These are phyloP conservation scores for Noctilio leporinus DNA, from an alignment of 2,113 vertebrate species.

Conservation along the genomic window DNA sequence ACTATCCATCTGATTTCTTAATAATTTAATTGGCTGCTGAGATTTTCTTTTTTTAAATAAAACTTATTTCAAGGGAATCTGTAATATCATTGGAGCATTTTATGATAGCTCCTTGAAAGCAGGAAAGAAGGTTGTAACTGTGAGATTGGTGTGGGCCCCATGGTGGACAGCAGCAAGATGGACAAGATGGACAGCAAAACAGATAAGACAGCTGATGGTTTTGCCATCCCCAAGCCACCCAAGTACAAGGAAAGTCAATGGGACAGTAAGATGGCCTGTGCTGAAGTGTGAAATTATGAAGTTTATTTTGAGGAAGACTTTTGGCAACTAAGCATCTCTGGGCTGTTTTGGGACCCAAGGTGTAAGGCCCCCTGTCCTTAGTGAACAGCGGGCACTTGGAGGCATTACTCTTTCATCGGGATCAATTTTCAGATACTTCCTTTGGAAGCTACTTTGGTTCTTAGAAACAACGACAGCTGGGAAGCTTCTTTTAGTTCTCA, in stretches of 20 bases:
- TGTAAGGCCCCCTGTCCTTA: slow-evolving; percentile 22
- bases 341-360: slow-evolving; percentile 60
- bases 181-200: slow-evolving; percentile 79
- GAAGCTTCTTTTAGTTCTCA: slow-evolving; percentile 29
- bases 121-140: slow-evolving; percentile 70
- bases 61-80: not conserved
- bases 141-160: slow-evolving; percentile 72
- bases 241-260: slow-evolving; percentile 96
- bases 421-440: slow-evolving; percentile 63
- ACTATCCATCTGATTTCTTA: not conserved
- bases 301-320: slow-evolving; percentile 76
- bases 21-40: not conserved
- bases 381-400: slow-evolving; percentile 49
- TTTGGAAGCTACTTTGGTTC: slow-evolving; percentile 62
- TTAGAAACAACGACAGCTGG: slow-evolving; percentile 1
- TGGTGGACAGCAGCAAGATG: slow-evolving; percentile 71
- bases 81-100: not conserved
- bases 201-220: slow-evolving; percentile 82
- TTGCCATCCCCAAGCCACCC: slow-evolving; percentile 94
- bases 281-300: slow-evolving; percentile 15
- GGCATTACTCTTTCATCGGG: slow-evolving; percentile 54
- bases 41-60: not conserved
- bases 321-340: slow-evolving; percentile 71
- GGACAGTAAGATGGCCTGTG: slow-evolving; percentile 89
- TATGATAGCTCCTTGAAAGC: slow-evolving; percentile 21